phyloP scores from a whole-genome alignment of 2,113 vertebrate genomes.

The Chloropsis cyanopogon region DNA sequence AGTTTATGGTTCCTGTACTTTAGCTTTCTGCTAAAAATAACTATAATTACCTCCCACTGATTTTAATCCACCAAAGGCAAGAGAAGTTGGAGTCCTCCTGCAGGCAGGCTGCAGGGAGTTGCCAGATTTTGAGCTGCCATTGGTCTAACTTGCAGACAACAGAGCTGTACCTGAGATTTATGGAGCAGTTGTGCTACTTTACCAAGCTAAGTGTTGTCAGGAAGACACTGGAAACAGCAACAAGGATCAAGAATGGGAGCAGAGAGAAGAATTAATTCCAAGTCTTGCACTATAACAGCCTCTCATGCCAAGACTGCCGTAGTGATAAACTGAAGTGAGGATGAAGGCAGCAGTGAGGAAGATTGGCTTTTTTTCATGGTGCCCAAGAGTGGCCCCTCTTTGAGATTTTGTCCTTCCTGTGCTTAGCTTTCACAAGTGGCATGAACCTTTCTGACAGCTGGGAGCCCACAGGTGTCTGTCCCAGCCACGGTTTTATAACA shows the following conservation, averaged over 20 bases:
- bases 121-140: background rate
- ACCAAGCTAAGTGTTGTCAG: background rate
- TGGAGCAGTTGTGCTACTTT: background rate
- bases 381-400: background rate
- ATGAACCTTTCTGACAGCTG: background rate
- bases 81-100: background rate
- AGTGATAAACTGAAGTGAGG: background rate
- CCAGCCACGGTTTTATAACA: background rate
- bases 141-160: background rate
- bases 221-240: background rate
- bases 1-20: slow-evolving; percentile 3
- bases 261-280: background rate
- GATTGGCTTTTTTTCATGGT: background rate
- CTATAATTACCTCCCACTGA: slow-evolving; percentile 39
- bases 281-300: background rate
- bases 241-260: background rate
- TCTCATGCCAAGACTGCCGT: background rate
- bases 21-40: slow-evolving; percentile 42
- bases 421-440: background rate
- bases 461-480: background rate
- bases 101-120: background rate
- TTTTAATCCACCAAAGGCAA: slow-evolving; percentile 4
- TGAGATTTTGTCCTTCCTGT: background rate
- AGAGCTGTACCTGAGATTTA: background rate
- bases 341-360: background rate